Conservation (phyloP, 2,113 vertebrate species). For the Phalacrocorax brasilianus region DNA sequence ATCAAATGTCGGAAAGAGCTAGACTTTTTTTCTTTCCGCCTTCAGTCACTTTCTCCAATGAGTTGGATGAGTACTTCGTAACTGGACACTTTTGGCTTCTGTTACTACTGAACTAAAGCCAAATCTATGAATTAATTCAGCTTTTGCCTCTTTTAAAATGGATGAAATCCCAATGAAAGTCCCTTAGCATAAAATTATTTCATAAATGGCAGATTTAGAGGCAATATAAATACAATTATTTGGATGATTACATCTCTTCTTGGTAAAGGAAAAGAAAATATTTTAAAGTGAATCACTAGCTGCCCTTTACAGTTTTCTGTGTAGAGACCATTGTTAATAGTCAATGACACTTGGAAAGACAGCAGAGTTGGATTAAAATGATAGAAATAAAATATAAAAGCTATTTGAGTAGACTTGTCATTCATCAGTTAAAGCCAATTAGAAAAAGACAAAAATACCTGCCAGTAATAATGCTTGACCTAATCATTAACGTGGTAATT, state of each 20-base stretch:
- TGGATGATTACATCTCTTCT: constrained; percentile 45
- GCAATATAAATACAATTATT: constrained; percentile 46
- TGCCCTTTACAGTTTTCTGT: background rate
- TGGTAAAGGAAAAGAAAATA: constrained; percentile 45
- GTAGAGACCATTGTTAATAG: constrained; percentile 4
- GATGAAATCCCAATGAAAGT: constrained; percentile 8
- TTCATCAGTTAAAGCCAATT: background rate
- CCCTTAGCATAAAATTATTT: constrained; percentile 24
- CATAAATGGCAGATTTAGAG: constrained; percentile 39
- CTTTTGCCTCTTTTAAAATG: constrained; percentile 22
- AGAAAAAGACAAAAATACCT: background rate
- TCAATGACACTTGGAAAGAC: constrained; percentile 25
- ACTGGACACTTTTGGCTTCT: constrained; percentile 31
- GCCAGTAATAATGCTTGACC: background rate
- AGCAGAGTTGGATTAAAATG: background rate
- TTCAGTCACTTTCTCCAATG: constrained; percentile 33
- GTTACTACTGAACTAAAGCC: constrained; percentile 14
- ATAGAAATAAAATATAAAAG: background rate
- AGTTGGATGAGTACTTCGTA: constrained; percentile 19
- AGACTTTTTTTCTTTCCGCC: background rate
- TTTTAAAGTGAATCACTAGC: background rate
- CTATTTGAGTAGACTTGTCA: background rate
- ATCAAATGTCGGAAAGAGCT: background rate
- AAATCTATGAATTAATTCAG: constrained; percentile 55
- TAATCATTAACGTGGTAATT: background rate